Conservation (phyloP, 2,113 vertebrate species). For the Brachirus orientalis region DNA sequence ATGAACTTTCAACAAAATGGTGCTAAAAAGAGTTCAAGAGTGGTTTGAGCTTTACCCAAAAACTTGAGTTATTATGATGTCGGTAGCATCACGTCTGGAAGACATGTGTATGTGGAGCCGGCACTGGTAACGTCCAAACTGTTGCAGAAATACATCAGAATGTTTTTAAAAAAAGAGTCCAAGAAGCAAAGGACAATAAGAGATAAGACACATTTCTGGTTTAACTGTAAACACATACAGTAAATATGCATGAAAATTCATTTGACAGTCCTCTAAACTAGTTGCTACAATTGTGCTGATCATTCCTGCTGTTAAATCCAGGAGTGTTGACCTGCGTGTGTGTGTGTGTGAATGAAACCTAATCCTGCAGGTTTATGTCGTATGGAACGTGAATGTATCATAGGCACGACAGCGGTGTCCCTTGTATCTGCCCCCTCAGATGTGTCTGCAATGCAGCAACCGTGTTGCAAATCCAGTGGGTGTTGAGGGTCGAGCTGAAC, state of each 20-base stretch:
- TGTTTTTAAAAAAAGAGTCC: slow-evolving; percentile 26
- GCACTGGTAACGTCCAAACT: slow-evolving; percentile 7
- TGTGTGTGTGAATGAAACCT: slow-evolving; percentile 12
- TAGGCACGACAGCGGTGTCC: slow-evolving; percentile 19
- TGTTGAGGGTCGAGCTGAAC: slow-evolving; percentile 44
- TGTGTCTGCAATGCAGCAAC: slow-evolving; percentile 70
- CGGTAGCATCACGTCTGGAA: slow-evolving; percentile 40
- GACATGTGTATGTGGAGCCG: slow-evolving; percentile 13
- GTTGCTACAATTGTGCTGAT: slow-evolving; percentile 5
- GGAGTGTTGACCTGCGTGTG: slow-evolving; percentile 12
- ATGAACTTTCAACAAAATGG: slow-evolving; percentile 2
- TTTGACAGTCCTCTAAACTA: slow-evolving; percentile 24
- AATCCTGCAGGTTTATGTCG: too few relatives aligned
- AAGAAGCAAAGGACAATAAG: not conserved
- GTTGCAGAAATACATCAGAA: slow-evolving; percentile 30
- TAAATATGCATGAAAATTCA: too few relatives aligned
- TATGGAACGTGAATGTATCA: not conserved
- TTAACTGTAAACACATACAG: not conserved
- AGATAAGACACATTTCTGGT: not conserved
- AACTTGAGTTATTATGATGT: slow-evolving; percentile 5
- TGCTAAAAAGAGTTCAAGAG: slow-evolving; percentile 27
- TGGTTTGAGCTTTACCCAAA: slow-evolving; percentile 22
- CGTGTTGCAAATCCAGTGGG: slow-evolving; percentile 50
- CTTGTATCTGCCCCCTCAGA: slow-evolving; percentile 25
- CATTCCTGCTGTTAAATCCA: slow-evolving; percentile 37